Base-by-base conservation (phyloP, 2,113 vertebrate genomes). In the Phaethornis superciliosus region DNA sequence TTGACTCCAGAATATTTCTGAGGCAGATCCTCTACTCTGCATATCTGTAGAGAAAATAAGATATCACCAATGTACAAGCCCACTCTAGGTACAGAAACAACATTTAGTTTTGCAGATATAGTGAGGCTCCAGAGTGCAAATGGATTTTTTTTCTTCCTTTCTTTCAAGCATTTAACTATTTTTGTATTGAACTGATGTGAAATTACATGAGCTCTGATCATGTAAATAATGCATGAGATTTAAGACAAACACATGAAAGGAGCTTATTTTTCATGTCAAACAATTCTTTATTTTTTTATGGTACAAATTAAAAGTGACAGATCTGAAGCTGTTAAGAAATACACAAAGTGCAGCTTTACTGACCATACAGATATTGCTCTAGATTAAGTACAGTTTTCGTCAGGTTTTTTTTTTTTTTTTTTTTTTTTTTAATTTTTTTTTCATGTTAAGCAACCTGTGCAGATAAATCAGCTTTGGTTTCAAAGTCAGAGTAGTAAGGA, bases 341-440 rank as follows among this genome's bases (percentile, higher is more conserved):
- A 99, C 99, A 99, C 98, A 99, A 99, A 99, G 99, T 99, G 99
- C 99, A 98, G 99, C 98, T 98, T 98, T 98, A 99, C 98, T 98
- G 98, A 99, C 98, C 99, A 98, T 99, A 99, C 99, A 99, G 98
- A 99, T 99, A 99, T 99, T 99, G 99, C 99, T 99, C 98, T 99
- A 99, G 98, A 99, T 99, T 98, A 99, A 98, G 98, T 99, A 99
- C 98, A 99, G 98, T 98, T 98, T 97, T 97, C 94, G 96, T 97
- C 97, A 97, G 95, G 89, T 98, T 96, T 93, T 90, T 93, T 86
- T 19, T 4, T 40, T 59, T 81, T 54, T 49, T 46, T 60, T 74
- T 97, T 93, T 96, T 93, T 96, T 98, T 96, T 97, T 40, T 12
- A 12, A 40, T 11, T 40, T 40, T 40, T 93, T 96, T 98, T 96